Base-by-base conservation (phyloP, 2,797 vertebrate genomes). In the Tragopan temminckii region DNA sequence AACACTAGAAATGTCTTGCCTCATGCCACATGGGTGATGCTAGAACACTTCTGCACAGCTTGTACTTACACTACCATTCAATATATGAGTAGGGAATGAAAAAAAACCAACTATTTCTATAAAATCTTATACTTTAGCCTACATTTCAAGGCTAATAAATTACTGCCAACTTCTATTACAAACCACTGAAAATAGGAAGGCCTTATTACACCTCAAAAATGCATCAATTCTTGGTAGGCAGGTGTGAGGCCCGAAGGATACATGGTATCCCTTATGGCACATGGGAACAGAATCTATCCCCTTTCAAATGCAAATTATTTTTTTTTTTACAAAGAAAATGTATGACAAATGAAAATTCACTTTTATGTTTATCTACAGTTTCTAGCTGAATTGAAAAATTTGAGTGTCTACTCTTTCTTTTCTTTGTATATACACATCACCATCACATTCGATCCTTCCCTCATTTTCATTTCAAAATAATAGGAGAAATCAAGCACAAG, bases 391-490 rank as follows among this genome's bases (percentile, higher is more conserved):
- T 5, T 50, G 40, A 75, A 83, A 80, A 86, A 69, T 50, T 53
- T 58, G 36, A 80, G 7, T 18, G 2, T 4, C 11, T 87, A 6
- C 2, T 3, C 21, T 5, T 69, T 55, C 10, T 75, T 66, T 90
- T 88, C 46, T 81, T 75, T 59, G 23, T 15, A 46, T 36, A 23
- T n/a, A 27, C 31, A 35, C 27, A 25, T 48, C 90, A 36, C 42
- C 72, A 29, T 84, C 59, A 70, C 6, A 82, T 61, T 42, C n/a
- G 11, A 86, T 48, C n/a, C 13, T 92, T 83, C 25, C 35, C 12
- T 91, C 50, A 55, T 91, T 89, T 93, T 85, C 55, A 33, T 80
- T 46, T 71, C 21, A 72, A 66, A 93, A 83, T 58, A 57, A 12
- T 24, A 59, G 40, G 21, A 38, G 67, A 93, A 93, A 85, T 53